Evolutionary conservation across 1,140 invertebrate genomes (phyloP).

Genomic region (Samia ricini): DNA sequence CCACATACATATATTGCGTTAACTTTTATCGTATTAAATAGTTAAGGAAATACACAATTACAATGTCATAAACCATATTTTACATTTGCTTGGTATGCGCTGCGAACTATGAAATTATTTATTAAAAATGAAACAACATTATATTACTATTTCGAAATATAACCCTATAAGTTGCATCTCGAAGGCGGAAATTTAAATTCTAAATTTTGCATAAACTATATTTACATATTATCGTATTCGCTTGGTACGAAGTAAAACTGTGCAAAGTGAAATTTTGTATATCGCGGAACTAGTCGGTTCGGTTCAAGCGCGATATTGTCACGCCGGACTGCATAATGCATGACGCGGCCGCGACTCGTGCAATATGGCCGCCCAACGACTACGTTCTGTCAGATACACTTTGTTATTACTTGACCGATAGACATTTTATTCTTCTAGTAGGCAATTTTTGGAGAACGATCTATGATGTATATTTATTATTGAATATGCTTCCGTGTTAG

Average conservation of each 20-base stretch:
- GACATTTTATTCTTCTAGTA: not conserved
- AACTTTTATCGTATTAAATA: too few species aligned
- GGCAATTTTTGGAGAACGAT: too few species aligned
- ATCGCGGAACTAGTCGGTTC: not conserved
- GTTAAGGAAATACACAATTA: too few species aligned
- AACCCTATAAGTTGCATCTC: not conserved
- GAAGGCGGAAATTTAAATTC: not conserved
- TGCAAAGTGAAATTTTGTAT: too few species aligned
- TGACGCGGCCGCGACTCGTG: not conserved
- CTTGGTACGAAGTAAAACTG: not conserved
- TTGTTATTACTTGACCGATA: not conserved
- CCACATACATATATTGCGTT: too few species aligned
- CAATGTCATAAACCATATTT: too few species aligned
- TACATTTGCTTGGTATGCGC: too few species aligned
- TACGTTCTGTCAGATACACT: not conserved
- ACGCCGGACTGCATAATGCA: conserved; percentile 10
- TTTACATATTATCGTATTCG: not conserved
- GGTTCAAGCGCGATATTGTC: not conserved
- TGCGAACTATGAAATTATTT: too few species aligned
- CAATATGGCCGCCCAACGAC: conserved; percentile 8
- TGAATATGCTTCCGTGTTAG: too few species aligned
- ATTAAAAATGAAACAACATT: too few species aligned
- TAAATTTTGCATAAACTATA: not conserved
- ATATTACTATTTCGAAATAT: not conserved
- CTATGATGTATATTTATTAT: too few species aligned